A percentile compares a stretch with the other conserved stretches of the same genome.
Conservation (phyloP, 2,888 invertebrate genomes). For the Bugulina stolonifera region DNA sequence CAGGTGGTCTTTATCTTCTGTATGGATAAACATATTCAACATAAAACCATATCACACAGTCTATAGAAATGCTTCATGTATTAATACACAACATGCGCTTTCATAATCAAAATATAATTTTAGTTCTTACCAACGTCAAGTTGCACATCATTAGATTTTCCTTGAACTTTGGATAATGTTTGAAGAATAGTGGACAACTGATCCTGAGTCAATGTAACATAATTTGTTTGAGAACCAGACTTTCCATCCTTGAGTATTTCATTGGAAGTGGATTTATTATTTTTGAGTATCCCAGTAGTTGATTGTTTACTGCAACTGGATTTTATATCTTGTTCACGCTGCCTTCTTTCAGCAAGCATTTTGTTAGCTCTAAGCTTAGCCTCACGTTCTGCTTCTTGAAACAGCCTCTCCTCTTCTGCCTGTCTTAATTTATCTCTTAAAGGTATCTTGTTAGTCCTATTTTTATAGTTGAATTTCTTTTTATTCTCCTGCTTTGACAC, state of each 20-base stretch:
- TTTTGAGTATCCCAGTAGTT: background rate
- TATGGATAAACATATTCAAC: too few species aligned
- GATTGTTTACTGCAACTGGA: background rate
- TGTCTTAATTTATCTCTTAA: conserved; percentile 18
- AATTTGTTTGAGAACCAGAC: conserved; percentile 25
- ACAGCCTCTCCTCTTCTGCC: background rate
- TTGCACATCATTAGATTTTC: background rate
- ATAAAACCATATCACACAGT: too few species aligned
- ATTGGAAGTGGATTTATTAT: background rate
- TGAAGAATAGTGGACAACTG: conserved; percentile 41
- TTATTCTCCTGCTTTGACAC: background rate
- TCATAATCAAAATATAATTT: too few species aligned
- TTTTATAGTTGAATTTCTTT: conserved; percentile 19
- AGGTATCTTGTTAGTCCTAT: conserved; percentile 8
- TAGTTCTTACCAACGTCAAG: conserved; percentile 27
- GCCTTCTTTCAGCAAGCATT: conserved; percentile 1
- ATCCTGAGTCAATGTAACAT: conserved; percentile 43
- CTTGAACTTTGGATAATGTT: conserved; percentile 11
- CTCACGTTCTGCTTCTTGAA: background rate
- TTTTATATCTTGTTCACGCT: conserved; percentile 1
- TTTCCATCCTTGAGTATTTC: background rate
- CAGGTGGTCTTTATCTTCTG: conserved; percentile 13
- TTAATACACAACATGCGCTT: too few species aligned
- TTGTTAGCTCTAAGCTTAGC: background rate
- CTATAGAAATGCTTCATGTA: too few species aligned